Percentiles rank a stretch among this genome's conserved stretches.
Evolutionary conservation across 2,797 vertebrate genomes (phyloP).

Genomic region (Sebastes wilsoni): DNA sequence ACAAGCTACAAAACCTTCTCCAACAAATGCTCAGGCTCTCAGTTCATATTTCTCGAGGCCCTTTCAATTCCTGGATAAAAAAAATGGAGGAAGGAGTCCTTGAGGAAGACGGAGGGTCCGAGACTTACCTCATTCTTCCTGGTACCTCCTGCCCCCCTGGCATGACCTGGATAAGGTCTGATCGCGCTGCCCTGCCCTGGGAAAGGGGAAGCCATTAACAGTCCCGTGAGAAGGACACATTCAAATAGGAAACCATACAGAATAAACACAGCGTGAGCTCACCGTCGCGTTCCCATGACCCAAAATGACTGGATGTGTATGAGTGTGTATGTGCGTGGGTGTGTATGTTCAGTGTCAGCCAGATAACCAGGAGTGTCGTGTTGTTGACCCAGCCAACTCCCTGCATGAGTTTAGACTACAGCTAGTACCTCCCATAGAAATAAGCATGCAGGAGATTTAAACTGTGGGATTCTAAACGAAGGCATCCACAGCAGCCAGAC

Average conservation of each 20-base stretch:
- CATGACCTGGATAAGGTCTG: slow-evolving; percentile 71
- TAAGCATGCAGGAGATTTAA: not conserved
- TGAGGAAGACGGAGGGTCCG: slow-evolving; percentile 4
- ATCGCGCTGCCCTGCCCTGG: slow-evolving; percentile 73
- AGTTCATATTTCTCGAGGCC: slow-evolving; percentile 24
- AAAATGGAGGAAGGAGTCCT: slow-evolving; percentile 33
- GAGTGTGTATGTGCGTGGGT: slow-evolving; percentile 42
- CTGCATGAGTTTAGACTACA: slow-evolving; percentile 50
- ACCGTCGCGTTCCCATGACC: slow-evolving; percentile 79
- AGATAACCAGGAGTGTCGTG: slow-evolving; percentile 56
- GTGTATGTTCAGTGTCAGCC: slow-evolving; percentile 66
- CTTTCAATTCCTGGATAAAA: slow-evolving; percentile 46
- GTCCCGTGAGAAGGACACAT: slow-evolving; percentile 81
- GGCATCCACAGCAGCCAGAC: not conserved
- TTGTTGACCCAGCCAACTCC: slow-evolving; percentile 58
- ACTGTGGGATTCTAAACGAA: not conserved
- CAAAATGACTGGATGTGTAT: slow-evolving; percentile 68
- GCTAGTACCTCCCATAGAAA: slow-evolving; percentile 24
- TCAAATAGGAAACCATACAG: slow-evolving; percentile 81
- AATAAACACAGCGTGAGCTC: slow-evolving; percentile 76
- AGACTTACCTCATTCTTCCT: slow-evolving; percentile 58
- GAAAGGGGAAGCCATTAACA: slow-evolving; percentile 84
- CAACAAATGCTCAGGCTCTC: not conserved
- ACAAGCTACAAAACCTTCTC: slow-evolving; percentile 14
- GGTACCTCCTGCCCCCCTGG: slow-evolving; percentile 66